Percentiles rank a stretch among this genome's conserved stretches.
Evolutionary conservation across 2,113 vertebrate species (phyloP).

Genomic region (Formicarius rufipectus): DNA sequence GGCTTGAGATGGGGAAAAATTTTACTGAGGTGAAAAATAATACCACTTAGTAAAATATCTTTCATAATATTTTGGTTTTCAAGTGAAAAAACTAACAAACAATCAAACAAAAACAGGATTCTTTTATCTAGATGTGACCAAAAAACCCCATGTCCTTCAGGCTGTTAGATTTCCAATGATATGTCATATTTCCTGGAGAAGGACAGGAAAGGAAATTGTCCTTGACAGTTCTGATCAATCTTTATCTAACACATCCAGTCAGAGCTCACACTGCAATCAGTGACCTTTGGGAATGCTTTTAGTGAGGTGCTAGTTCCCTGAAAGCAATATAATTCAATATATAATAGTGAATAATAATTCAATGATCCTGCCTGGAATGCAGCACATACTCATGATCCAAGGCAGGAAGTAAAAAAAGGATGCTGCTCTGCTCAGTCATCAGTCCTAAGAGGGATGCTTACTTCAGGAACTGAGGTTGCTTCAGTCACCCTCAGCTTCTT

Average conservation of each 20-base stretch:
- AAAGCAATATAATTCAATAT: not conserved
- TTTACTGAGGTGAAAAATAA: not conserved
- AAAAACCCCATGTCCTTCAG: accelerated
- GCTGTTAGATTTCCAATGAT: not conserved
- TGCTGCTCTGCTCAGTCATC: not conserved
- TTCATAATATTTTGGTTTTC: not conserved
- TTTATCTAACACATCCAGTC: not conserved
- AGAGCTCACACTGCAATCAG: not conserved
- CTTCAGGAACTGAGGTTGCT: not conserved
- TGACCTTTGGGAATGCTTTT: not conserved
- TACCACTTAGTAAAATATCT: not conserved
- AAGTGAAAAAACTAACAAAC: not conserved
- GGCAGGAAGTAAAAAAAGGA: not conserved
- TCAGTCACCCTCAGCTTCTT: not conserved
- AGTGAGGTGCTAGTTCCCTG: not conserved
- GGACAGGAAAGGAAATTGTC: not conserved
- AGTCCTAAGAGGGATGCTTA: not conserved
- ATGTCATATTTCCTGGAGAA: not conserved
- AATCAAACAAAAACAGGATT: not conserved
- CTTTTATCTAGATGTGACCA: not conserved
- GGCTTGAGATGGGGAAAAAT: not conserved
- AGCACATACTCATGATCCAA: accelerated
- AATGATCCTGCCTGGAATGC: not conserved
- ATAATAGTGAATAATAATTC: not conserved
- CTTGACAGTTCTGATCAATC: not conserved